Conservation (phyloP, 2,113 vertebrate genomes). For the Centropus unirufus region DNA sequence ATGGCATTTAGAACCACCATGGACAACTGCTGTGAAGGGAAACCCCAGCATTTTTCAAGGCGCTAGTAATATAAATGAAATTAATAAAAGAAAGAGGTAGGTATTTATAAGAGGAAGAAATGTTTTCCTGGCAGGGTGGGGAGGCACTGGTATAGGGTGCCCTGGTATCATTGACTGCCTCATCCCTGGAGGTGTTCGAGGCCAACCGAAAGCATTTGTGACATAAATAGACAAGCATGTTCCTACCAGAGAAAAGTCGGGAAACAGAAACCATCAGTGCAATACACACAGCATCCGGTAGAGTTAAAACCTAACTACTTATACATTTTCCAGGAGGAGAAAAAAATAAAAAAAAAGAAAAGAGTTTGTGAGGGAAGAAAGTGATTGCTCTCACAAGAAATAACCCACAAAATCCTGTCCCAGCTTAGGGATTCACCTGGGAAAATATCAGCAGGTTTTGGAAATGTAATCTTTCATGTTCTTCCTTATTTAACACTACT, state of each 20-base stretch:
- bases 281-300: neutral
- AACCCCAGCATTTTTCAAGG: neutral
- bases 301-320: neutral
- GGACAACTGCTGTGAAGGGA: neutral
- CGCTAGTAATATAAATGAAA: neutral
- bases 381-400: neutral
- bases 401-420: neutral
- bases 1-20: neutral
- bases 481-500: neutral
- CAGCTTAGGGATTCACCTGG: neutral
- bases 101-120: neutral
- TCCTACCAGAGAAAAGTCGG: neutral
- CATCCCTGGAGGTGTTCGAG: too few relatives aligned
- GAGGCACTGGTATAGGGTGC: too few relatives aligned
- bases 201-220: too few relatives aligned
- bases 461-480: neutral
- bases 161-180: too few relatives aligned
- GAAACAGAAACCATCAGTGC: neutral
- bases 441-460: neutral
- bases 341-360: neutral
- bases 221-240: neutral
- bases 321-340: neutral
- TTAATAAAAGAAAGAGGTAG: neutral
- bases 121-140: too few relatives aligned
- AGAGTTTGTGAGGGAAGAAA: neutral